Base-by-base conservation (phyloP, 2,888 invertebrate genomes). In the Rhorus exstirpatorius region DNA sequence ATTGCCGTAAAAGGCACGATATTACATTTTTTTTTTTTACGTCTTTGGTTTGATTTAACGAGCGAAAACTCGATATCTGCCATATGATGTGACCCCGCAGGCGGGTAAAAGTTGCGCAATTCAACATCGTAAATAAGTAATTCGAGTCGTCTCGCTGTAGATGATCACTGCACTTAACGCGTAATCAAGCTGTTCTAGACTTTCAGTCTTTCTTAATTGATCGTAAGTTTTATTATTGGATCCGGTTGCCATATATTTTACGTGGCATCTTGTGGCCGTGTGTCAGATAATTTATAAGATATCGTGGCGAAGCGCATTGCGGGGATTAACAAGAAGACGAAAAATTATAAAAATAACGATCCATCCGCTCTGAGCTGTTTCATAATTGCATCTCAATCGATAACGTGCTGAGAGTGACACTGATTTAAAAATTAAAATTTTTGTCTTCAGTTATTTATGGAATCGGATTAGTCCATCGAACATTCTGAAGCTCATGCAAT, bases 81-180 rank as follows among this genome's bases (percentile, higher is more conserved):
- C 46, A 3, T n/a, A n/a, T 10, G 58, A 76, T 3, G 12, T 21
- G 35, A 3, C 55, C 14, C 7, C 51, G 6, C 51, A 46, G 35
- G 53, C 17, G 8, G 21, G 12, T 1, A 46, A 41, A 85, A 81
- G 82, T 83, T 74, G 85, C 86, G 86, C 87, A 83, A 89, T 90
- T 89, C 86, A 51, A 83, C 84, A 83, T 88, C 85, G 88, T 90
- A 90, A 90, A 90, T 89, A 89, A 84, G 90, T 85, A 90, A 90
- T 74, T 46, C 75, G 89, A 90, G 79, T 49, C 38, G 35, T 24
- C 51, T 21, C 10, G 46, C 3, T 14, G 3, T 49, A 46, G 21
- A n/a, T 61, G 46, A 81, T 70, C 74, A 75, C 83, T 84, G 61
- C 41, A 61, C 63, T 82, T 86, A 86, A 84, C 77, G 79, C 78